A percentile compares a stretch with the other conserved stretches of the same genome.
phyloP scores from a whole-genome alignment of 1,140 invertebrate species.

The Micrasema longulum region DNA sequence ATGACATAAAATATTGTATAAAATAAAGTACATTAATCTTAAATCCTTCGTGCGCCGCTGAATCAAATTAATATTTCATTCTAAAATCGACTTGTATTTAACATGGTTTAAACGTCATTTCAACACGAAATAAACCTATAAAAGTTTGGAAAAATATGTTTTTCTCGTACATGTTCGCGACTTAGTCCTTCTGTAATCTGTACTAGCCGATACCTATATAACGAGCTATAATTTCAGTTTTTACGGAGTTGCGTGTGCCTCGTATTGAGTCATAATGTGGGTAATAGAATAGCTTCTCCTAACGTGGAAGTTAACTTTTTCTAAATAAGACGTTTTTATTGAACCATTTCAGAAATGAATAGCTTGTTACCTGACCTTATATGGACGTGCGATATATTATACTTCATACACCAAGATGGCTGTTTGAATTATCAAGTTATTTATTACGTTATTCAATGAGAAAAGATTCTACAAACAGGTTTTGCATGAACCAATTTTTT shows the following conservation, averaged over 20 bases:
- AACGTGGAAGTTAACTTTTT: constrained; percentile 26
- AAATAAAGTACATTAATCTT: no score
- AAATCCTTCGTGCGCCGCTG: background rate
- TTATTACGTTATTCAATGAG: no score
- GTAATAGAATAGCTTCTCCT: constrained; percentile 32
- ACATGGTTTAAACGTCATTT: constrained; percentile 5
- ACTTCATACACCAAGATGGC: constrained; percentile 6
- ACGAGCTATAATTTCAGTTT: constrained; percentile 26
- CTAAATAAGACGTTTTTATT: constrained; percentile 42
- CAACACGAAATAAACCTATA: constrained; percentile 21
- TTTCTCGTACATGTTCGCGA: constrained; percentile 9
- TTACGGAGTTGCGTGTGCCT: constrained; percentile 22
- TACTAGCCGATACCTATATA: no score
- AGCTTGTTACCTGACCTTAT: constrained; percentile 31
- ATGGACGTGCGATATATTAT: constrained; percentile 22
- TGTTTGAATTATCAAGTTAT: background rate
- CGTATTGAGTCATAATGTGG: constrained; percentile 34
- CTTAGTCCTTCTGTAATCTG: constrained; percentile 1
- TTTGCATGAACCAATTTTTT: constrained; percentile 7
- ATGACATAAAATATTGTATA: no score
- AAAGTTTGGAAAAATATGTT: constrained; percentile 19
- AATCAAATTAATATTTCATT: background rate
- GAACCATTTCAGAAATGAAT: constrained; percentile 38
- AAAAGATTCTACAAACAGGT: no score
- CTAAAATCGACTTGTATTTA: background rate